Evolutionary conservation across 2,888 invertebrate genomes (phyloP), one percentile per base, ranked within the genome.

Genomic region (Prosapia bicincta): DNA sequence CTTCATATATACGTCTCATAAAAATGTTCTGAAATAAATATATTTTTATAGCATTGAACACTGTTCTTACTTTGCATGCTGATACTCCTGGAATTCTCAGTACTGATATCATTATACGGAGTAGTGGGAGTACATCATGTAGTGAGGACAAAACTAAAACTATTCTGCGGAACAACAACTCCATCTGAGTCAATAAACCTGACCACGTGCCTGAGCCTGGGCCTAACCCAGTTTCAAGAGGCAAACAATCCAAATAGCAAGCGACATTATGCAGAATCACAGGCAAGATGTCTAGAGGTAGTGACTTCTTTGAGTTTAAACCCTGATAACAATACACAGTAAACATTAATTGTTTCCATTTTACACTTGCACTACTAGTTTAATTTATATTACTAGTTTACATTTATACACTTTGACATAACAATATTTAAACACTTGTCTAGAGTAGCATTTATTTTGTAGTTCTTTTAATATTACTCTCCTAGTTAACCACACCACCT

Each of bases 241-340:
- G 94, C 74, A 98, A 88, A 85, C 94, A 96, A 83, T 97, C 96
- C 83, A 99, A 88, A 86, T 99, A 99, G 84, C 93, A 93, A 1
- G 97, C 94, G 83, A 99, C 91, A 86, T 99, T 99, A 83, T 93
- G 92, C 75, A 97, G 88, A 80, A 97, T 92, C 38, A 92, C 89
- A 7, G 92, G 91, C 77, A 98, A 87, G 69, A 89, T 88, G 81
- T 92, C 92, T 25, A 88, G 83, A 1, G 93, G 90, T 71, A 94
- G 84, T 0, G 91, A 90, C 85, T 95, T 95, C 82, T 91, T 92
- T 1, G 91, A 90, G 86, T 93, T 93, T 72, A 96, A 82, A 20
- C 92, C 90, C 89, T 92, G 85, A 78, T 87, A 84, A 76, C 65
- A 30, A 30, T n/a, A n/a, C n/a, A n/a, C n/a, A n/a, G n/a, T n/a